Evolutionary conservation across 1,140 invertebrate species (phyloP), one percentile per base, ranked within the genome.

Genomic region (Achroia grisella): DNA sequence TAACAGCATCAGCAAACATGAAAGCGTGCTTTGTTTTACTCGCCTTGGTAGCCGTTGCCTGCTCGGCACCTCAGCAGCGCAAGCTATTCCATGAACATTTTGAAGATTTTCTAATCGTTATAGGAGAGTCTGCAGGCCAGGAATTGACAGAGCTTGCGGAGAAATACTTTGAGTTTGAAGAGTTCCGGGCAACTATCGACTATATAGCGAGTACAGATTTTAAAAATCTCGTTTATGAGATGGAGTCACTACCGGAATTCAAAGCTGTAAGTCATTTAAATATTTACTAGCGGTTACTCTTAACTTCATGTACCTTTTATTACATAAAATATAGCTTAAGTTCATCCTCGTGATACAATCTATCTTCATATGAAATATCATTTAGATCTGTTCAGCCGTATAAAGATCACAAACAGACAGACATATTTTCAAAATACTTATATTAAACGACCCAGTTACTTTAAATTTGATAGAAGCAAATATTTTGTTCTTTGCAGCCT

Each of bases 201-300:
- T 84, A 78, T 49, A 15, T 78, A n/a, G 17, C 17, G 10, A 61
- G 65, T 0, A 52, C 62, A 2, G 52, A 68, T 14, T 84, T 81
- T 55, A 73, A 58, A 32, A 52, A 71, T 2, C 41, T 84, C 8
- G 49, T 81, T 6, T 64, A 70, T 13, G 80, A 84, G 51, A 75
- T 84, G 72, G 77, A 84, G 59, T 62, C 61, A 0, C 45, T 84
- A 27, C 74, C 74, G 6, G 77, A 84, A 56, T 84, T 84, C 35
- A 54, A 64, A 41, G 72, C 75, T 44, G 80, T 84, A 51, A 78
- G 77, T 77, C 27, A 10, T 5, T 13, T 23, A 23, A 23, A 23
- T 23, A 23, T 3, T 23, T 23, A 23, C 6, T 23, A 23, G 17
- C 17, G 6, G 2, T 3, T 23, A 23, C 6, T 2, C 17, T 3